phyloP scores from a whole-genome alignment of 2,113 vertebrate genomes.

The Tringa solitaria region DNA sequence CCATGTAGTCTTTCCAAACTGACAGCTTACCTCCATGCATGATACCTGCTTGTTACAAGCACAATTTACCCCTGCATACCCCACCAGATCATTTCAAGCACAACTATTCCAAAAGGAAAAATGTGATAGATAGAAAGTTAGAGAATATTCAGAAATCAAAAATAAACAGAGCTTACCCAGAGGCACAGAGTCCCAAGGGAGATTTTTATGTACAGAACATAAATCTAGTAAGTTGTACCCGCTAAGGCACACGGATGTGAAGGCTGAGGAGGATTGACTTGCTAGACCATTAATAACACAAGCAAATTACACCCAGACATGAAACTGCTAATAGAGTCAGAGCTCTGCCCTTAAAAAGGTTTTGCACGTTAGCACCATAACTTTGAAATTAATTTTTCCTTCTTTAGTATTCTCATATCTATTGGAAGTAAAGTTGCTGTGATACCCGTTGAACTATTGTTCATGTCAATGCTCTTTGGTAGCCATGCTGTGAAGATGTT shows the following conservation, averaged over 20 bases:
- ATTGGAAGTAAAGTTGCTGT: neutral
- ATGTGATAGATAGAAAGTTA: neutral
- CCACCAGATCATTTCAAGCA: neutral
- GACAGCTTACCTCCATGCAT: neutral
- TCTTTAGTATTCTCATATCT: neutral
- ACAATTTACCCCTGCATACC: neutral
- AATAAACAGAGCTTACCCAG: neutral
- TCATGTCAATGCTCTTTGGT: neutral
- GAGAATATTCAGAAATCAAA: neutral
- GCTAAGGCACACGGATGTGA: neutral
- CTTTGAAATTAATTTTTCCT: slow-evolving; percentile 3
- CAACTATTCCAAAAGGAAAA: neutral
- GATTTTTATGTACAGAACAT: neutral
- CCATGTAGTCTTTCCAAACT: neutral
- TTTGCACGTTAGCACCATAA: neutral
- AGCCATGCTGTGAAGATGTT: neutral
- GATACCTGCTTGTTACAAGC: neutral
- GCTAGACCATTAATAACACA: neutral
- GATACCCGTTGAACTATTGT: neutral
- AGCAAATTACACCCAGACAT: neutral
- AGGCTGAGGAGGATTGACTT: neutral
- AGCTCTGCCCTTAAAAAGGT: neutral
- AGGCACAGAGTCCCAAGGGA: neutral
- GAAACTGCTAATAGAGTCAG: neutral
- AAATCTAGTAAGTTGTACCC: neutral